A percentile compares a stretch with the other conserved stretches of the same genome.
Evolutionary conservation across 2,797 vertebrate species (phyloP).

Genomic region (Momotus momota): DNA sequence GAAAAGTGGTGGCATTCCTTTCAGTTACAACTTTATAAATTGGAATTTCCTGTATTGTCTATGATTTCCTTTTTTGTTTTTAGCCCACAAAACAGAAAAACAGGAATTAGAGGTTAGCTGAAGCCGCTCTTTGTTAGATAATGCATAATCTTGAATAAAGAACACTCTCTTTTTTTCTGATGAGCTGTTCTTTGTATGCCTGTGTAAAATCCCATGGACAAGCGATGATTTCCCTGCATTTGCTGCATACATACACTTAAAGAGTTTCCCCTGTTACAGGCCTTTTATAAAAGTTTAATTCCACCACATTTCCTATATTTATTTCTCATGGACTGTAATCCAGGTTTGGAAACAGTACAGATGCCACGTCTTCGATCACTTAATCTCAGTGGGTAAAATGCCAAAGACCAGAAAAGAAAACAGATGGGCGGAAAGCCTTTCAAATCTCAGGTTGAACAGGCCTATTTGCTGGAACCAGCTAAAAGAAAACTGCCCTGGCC

Average conservation of each 20-base stretch:
- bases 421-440: conserved; percentile 34
- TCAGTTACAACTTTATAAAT: background rate
- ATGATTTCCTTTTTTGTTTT: background rate
- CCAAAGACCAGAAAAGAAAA: conserved; percentile 37
- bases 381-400: conserved; percentile 28
- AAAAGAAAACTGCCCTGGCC: background rate
- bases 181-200: background rate
- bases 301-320: background rate
- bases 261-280: background rate
- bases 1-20: background rate
- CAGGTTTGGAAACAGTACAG: conserved; percentile 35
- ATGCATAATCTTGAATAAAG: conserved; percentile 3
- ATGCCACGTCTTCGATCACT: conserved; percentile 34
- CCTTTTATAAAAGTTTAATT: conserved; percentile 21
- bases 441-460: conserved; percentile 31
- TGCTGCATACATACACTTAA: background rate
- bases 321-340: background rate
- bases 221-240: background rate
- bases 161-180: background rate
- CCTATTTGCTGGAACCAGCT: conserved; percentile 19
- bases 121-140: conserved; percentile 19
- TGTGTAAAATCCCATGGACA: background rate
- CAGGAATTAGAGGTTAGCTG: background rate
- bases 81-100: background rate
- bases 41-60: background rate